Base-by-base conservation (phyloP, 2,113 vertebrate species). In the Amazona guildingii region DNA sequence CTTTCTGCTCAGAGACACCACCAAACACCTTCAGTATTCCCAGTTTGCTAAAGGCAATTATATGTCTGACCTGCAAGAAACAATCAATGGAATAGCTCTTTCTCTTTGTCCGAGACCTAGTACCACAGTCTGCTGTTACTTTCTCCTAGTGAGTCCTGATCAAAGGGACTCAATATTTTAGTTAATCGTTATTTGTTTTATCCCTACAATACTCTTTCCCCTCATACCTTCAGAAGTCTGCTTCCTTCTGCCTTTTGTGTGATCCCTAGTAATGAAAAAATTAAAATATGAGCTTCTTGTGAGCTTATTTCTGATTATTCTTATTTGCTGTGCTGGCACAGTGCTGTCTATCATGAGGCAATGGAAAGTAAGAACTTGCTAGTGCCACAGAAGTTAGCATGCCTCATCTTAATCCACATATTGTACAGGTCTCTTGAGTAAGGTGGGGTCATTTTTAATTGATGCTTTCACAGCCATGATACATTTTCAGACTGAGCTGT, bases 101-200 rank as follows among this genome's bases (percentile, higher is more conserved):
- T 89, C 62, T 90, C 39, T 80, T 70, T 83, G 48, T 54, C 82
- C 46, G 20, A 93, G 52, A 84, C 27, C 37, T 64, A n/a, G 17
- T 68, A 37, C 19, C 28, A 37, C 33, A 81, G 44, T n/a, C 41
- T 82, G 73, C 61, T 92, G 28, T 95, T 91, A 92, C 88, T 87
- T 81, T 88, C 70, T 92, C 66, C 86, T 68, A 91, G 52, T 77
- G 84, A 94, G 39, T 81, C 51, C 37, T 41, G 68, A 94, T 78
- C 21, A 83, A 95, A n/a, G 27, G 29, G 24, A 80, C 67, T 95
- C 29, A 77, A 35, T 75, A 92, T 95, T 93, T 83, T 83, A 91
- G 81, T 91, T 88, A 91, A 96, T 75, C 88, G 77, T 88, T 94
- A 86, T 94, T 97, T 95, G 67, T 91, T 84, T 94, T 83, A 95